These are phyloP conservation scores for Neosilurus mollespiculum DNA, from an alignment of 2,797 vertebrate genomes.

Conservation along the genomic window DNA sequence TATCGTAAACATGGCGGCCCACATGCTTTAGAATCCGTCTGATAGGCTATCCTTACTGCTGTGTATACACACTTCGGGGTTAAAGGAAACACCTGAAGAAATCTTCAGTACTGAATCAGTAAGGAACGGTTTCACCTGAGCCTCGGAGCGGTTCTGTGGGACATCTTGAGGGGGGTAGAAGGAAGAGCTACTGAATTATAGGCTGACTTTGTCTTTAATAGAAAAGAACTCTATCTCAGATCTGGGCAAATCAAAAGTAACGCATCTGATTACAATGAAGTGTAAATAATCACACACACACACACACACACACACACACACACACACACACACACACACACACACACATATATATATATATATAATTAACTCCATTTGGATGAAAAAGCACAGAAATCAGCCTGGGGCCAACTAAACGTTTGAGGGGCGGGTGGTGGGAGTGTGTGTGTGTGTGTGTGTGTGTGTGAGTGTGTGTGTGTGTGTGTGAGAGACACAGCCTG, in stretches of 20 bases:
- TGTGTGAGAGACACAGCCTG: too few relatives aligned
- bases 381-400: too few relatives aligned
- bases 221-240: constrained; percentile 31
- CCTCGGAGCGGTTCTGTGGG: neutral
- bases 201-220: constrained; percentile 15
- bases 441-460: too few relatives aligned
- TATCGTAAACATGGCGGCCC: neutral
- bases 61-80: neutral
- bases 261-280: neutral
- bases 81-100: neutral
- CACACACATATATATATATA: too few relatives aligned
- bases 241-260: constrained; percentile 34
- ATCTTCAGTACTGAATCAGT: neutral
- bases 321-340: too few relatives aligned
- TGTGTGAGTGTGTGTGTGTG: too few relatives aligned
- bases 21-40: neutral
- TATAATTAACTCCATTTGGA: too few relatives aligned
- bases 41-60: neutral
- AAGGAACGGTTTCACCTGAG: constrained; percentile 24
- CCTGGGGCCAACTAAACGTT: too few relatives aligned
- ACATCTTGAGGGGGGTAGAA: neutral
- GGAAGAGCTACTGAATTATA: neutral
- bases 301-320: too few relatives aligned
- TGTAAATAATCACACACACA: neutral
- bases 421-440: too few relatives aligned